A percentile compares a stretch with the other conserved stretches of the same genome.
phyloP scores from a whole-genome alignment of 2,113 vertebrate species.

The Pan paniscus region DNA sequence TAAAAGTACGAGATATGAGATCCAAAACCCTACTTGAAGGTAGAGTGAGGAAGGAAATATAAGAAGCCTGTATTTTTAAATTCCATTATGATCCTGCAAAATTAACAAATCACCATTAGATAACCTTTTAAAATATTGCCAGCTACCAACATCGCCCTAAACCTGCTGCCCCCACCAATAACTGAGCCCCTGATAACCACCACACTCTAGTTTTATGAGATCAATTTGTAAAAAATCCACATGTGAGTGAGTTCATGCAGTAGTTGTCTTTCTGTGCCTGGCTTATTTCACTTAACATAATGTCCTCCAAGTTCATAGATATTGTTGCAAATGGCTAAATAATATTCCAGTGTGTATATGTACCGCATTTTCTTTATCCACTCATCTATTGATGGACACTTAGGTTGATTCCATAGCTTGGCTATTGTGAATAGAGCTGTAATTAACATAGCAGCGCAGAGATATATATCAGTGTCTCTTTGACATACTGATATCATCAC shows the following conservation, averaged over 20 bases:
- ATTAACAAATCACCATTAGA: background rate
- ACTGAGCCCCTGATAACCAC: background rate
- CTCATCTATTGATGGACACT: background rate
- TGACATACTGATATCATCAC: background rate
- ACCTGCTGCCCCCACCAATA: background rate
- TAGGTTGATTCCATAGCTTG: background rate
- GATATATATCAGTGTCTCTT: background rate
- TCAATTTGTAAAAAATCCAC: background rate
- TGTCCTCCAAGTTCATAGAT: background rate
- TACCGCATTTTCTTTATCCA: background rate
- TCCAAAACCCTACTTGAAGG: background rate
- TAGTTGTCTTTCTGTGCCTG: background rate
- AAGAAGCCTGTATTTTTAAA: background rate
- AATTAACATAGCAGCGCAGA: background rate
- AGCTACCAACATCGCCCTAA: background rate
- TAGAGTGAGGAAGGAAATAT: background rate
- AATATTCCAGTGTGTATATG: background rate
- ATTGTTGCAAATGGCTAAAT: background rate
- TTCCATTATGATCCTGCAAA: background rate
- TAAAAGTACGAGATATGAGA: background rate
- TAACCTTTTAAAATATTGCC: background rate
- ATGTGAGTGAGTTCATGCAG: background rate
- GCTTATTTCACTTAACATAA: background rate
- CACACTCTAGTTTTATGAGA: background rate
- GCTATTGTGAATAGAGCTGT: background rate